Evolutionary conservation across 30 jellyfish, hydroid and myxozoan genomes (phyloP).

Genomic region (Euphysa ruthae): DNA sequence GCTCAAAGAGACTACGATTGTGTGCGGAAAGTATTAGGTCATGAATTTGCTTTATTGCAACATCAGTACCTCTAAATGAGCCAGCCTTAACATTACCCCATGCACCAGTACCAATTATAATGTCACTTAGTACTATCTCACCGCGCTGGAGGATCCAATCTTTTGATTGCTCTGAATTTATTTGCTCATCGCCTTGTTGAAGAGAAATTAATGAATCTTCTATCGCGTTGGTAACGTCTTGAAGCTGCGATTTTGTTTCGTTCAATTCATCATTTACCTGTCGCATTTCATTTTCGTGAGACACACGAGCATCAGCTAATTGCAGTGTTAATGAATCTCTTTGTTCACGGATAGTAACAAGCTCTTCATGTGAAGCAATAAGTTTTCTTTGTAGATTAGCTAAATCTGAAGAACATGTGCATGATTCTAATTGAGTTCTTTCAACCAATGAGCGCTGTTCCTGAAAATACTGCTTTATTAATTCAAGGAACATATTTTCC

Average conservation of each 20-base stretch:
- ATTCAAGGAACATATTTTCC: too few species aligned
- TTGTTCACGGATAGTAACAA: constrained; percentile 7
- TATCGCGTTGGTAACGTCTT: too few species aligned
- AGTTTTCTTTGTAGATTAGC: neutral
- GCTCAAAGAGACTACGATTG: constrained; percentile 81
- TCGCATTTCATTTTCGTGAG: neutral
- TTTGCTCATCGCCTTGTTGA: too few species aligned
- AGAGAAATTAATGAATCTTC: too few species aligned
- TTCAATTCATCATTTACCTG: neutral
- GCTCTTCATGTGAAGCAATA: constrained; percentile 10
- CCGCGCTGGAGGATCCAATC: constrained; percentile 73
- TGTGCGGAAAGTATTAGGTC: constrained; percentile 74
- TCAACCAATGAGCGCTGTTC: too few species aligned
- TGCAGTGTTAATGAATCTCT: neutral
- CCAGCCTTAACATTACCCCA: constrained; percentile 96
- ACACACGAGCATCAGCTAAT: neutral
- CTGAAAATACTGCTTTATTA: too few species aligned
- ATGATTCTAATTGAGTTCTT: too few species aligned
- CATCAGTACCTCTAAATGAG: constrained; percentile 83
- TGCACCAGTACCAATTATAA: constrained; percentile 74
- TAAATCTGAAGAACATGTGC: neutral
- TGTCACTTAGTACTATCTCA: constrained; percentile 39
- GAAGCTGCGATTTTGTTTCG: neutral
- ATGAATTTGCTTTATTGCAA: constrained; percentile 89
- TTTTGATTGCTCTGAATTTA: neutral